phyloP scores from a whole-genome alignment of 1,140 invertebrate species.

The Melitaea cinxia region DNA sequence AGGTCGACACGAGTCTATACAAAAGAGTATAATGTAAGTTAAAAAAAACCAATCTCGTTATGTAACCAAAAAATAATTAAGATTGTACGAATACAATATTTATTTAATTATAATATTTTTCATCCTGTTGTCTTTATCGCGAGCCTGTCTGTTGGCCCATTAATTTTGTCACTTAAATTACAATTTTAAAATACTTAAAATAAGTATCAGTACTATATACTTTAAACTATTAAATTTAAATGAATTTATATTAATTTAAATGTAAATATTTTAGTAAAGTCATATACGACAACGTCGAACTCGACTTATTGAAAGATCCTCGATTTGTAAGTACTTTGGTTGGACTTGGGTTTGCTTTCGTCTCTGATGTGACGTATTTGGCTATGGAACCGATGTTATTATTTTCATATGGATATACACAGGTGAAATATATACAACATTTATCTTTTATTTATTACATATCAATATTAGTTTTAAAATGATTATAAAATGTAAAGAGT shows the following conservation, averaged over 20 bases:
- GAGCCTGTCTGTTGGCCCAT: too few relatives aligned
- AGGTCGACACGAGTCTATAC: conserved; percentile 58
- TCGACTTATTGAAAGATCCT: conserved; percentile 70
- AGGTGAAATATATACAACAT: conserved; percentile 51
- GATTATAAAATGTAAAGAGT: too few relatives aligned
- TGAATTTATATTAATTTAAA: not conserved
- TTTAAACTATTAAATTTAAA: not conserved
- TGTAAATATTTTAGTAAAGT: conserved; percentile 59
- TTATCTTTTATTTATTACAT: not conserved
- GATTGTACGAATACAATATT: too few relatives aligned
- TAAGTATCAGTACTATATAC: too few relatives aligned
- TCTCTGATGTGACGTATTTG: conserved; percentile 71
- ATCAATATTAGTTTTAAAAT: too few relatives aligned
- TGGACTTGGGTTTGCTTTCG: conserved; percentile 70
- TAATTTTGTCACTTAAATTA: too few relatives aligned
- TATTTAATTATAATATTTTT: too few relatives aligned
- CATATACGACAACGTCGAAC: conserved; percentile 67
- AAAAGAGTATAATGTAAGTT: conserved; percentile 74
- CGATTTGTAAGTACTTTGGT: conserved; percentile 68
- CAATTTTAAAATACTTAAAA: too few relatives aligned
- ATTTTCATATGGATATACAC: conserved; percentile 68
- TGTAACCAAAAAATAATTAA: too few relatives aligned
- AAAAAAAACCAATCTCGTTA: not conserved
- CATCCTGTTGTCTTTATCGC: too few relatives aligned
- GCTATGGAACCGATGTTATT: conserved; percentile 74